Evolutionary conservation across 1,140 invertebrate genomes (phyloP), one percentile per base, ranked within the genome.

Genomic region (Oryzaephilus surinamensis): DNA sequence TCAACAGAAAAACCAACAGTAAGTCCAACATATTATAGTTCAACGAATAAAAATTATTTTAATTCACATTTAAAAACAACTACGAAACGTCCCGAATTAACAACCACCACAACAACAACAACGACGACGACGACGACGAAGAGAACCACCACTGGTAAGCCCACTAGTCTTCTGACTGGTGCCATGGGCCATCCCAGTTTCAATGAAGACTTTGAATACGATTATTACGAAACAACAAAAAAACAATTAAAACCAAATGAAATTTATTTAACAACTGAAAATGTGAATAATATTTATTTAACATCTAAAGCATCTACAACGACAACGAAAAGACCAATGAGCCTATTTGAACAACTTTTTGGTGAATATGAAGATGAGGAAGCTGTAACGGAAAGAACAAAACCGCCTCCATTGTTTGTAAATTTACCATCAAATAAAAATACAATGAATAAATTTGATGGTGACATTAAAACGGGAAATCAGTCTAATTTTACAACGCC

Each of bases 1-100:
- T 58, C 60, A 0, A 59, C 60, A 0, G 63, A 57, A 11, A 62
- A 61, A 49, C 57, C 65, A 27, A 55, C 55, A 11, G 50, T 56
- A 18, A 59, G 54, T 41, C 54, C 62, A 2, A 50, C 50, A 17
- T 59, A 52, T 50, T 47, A 49, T 34, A 26, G 21, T 29, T 41
- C 41, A 18, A 48, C 48, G 8, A 11, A 24, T 2, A 33, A 23
- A 14, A 40, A 28, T 14, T 7, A 50, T 18, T 45, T 38, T 24
- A 45, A 34, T 13, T 20, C 46, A 0, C 43, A n/a, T n/a, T n/a
- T n/a, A n/a, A n/a, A n/a, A n/a, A n/a, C n/a, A n/a, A n/a, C n/a
- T n/a, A n/a, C n/a, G n/a, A n/a, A n/a, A n/a, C n/a, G n/a, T n/a
- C n/a, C n/a, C 46, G 1, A 56, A 3, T 56, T 54, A 0, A 54